phyloP scores from a whole-genome alignment of 2,888 invertebrate species.

The Ormia ochracea region DNA sequence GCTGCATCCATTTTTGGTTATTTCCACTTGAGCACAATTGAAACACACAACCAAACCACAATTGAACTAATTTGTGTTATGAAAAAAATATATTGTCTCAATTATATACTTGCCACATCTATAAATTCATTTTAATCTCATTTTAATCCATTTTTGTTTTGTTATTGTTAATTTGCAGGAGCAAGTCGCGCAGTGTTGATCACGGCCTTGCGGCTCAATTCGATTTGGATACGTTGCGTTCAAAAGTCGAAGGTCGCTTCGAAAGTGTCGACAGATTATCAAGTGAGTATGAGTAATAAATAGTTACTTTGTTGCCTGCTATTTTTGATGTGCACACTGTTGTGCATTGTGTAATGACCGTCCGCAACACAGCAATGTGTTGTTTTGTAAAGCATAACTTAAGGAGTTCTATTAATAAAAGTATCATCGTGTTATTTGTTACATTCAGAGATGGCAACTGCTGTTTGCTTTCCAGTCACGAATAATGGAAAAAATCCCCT shows the following conservation, averaged over 20 bases:
- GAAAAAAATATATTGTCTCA: background rate
- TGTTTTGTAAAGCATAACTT: constrained; percentile 29
- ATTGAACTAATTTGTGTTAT: background rate
- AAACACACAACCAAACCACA: constrained; percentile 8
- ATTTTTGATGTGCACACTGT: background rate
- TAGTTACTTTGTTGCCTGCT: background rate
- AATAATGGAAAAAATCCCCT: no score
- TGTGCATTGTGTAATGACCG: background rate
- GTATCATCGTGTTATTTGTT: background rate
- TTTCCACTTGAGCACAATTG: constrained; percentile 50
- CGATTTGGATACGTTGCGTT: constrained; percentile 89
- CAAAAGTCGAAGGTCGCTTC: constrained; percentile 91
- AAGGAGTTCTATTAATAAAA: constrained; percentile 6
- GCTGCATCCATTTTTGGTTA: constrained; percentile 48
- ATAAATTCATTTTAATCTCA: constrained; percentile 36
- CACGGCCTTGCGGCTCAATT: constrained; percentile 91
- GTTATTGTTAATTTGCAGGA: constrained; percentile 81
- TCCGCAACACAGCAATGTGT: background rate
- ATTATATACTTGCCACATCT: background rate
- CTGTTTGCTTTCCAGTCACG: no score
- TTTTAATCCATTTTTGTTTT: constrained; percentile 32
- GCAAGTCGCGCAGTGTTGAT: constrained; percentile 93
- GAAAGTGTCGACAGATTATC: constrained; percentile 85
- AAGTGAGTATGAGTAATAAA: constrained; percentile 72
- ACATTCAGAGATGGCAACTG: no score